Conservation (phyloP, 2,797 vertebrate genomes). For the Mus spretus region DNA sequence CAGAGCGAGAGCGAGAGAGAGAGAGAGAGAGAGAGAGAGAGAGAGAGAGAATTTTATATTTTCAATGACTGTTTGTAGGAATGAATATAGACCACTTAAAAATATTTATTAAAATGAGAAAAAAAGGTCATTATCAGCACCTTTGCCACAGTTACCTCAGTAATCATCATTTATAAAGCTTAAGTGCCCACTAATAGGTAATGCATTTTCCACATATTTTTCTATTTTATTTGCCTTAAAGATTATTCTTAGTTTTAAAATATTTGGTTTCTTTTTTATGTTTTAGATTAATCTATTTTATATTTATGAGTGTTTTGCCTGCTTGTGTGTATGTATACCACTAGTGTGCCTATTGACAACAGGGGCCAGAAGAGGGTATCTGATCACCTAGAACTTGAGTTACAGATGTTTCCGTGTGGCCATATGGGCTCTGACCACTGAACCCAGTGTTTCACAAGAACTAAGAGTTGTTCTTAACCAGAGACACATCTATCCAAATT, state of each 20-base stretch:
- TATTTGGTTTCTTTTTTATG: neutral
- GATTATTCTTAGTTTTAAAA: neutral
- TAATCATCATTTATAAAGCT: conserved; percentile 26
- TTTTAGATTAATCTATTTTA: neutral
- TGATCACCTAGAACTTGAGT: no score
- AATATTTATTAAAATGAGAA: conserved; percentile 24
- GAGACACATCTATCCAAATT: neutral
- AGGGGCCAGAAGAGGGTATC: neutral
- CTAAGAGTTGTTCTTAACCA: neutral
- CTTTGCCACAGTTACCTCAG: neutral
- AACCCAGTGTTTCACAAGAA: neutral
- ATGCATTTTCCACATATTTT: neutral
- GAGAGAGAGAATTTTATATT: no score
- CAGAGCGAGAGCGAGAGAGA: no score
- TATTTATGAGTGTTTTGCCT: neutral
- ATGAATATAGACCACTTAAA: neutral
- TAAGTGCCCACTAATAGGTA: neutral
- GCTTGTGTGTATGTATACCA: neutral
- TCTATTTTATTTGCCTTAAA: neutral
- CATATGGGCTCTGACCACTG: neutral
- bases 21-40: neutral
- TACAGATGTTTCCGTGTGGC: no score
- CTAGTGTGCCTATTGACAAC: neutral
- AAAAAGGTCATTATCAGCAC: neutral
- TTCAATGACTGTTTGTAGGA: neutral